Evolutionary conservation across 1,140 invertebrate species (phyloP).

Genomic region (Drosophila kanapiae): DNA sequence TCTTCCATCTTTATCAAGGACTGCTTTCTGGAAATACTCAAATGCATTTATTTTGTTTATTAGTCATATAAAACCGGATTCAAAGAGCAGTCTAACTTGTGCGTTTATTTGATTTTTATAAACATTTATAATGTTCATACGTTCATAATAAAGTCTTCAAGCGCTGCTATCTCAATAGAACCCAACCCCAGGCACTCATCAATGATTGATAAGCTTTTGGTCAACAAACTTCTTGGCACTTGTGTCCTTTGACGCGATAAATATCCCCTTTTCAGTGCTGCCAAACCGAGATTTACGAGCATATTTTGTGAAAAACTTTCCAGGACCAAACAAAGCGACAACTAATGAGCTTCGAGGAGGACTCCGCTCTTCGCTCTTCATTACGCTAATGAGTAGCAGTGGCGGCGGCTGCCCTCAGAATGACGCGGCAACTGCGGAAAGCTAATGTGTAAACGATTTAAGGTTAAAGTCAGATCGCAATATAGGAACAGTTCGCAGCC

Average conservation of each 20-base stretch:
- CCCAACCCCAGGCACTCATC: constrained; percentile 20
- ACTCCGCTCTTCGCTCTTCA: constrained; percentile 46
- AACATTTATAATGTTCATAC: not conserved
- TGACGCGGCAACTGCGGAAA: constrained; percentile 59
- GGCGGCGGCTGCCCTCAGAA: not conserved
- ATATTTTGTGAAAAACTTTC: constrained; percentile 78
- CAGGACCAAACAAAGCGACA: constrained; percentile 56
- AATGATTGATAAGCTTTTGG: constrained; percentile 76
- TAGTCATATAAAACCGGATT: not conserved
- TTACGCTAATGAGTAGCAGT: constrained; percentile 70
- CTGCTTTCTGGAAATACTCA: not conserved
- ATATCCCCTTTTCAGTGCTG: constrained; percentile 69
- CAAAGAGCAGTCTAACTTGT: not conserved
- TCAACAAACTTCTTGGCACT: constrained; percentile 73
- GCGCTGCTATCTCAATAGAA: not conserved
- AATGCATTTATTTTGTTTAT: not conserved
- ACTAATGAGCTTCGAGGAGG: constrained; percentile 73
- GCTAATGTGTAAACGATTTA: constrained; percentile 60
- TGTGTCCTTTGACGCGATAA: constrained; percentile 72
- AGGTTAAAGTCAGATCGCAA: constrained; percentile 67
- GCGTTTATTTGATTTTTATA: constrained; percentile 7
- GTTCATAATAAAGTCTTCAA: not conserved
- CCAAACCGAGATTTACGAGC: constrained; percentile 78
- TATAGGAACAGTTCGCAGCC: constrained; percentile 36
- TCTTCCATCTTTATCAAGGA: not conserved